A percentile compares a stretch with the other conserved stretches of the same genome.
These are phyloP conservation scores for Elegia similella DNA, from an alignment of 2,888 invertebrate species.

Conservation along the genomic window DNA sequence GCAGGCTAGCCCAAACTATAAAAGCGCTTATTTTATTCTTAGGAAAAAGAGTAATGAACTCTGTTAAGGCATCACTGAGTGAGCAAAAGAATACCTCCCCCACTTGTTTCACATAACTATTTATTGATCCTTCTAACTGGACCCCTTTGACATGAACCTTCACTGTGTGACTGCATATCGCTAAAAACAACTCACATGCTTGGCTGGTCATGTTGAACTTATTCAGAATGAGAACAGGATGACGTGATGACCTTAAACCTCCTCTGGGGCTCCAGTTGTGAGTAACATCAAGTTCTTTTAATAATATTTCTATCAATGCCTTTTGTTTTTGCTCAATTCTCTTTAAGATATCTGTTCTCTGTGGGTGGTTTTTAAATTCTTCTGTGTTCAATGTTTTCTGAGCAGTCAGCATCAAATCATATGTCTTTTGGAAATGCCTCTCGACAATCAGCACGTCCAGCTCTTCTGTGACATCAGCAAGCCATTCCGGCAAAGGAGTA, in stretches of 20 bases:
- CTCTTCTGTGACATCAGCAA: constrained; percentile 95
- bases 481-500: constrained; percentile 88
- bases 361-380: constrained; percentile 66
- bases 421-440: constrained; percentile 96
- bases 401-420: constrained; percentile 86
- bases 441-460: constrained; percentile 97
- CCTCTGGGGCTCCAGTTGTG: constrained; percentile 96
- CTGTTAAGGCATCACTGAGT: constrained; percentile 85
- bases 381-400: constrained; percentile 64
- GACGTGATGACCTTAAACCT: constrained; percentile 91
- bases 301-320: constrained; percentile 91
- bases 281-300: constrained; percentile 93
- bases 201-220: constrained; percentile 85
- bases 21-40: constrained; percentile 84
- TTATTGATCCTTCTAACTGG: constrained; percentile 89
- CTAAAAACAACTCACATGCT: constrained; percentile 91
- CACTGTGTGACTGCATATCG: constrained; percentile 90
- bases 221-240: constrained; percentile 92
- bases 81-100: constrained; percentile 92
- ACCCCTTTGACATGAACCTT: constrained; percentile 91
- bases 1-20: constrained; percentile 94
- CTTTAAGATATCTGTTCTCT: constrained; percentile 61
- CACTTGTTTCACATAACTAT: constrained; percentile 89
- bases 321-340: constrained; percentile 87
- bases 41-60: constrained; percentile 88